Conservation (phyloP, 2,888 invertebrate genomes). For the Hemicrepidius hirtus region DNA sequence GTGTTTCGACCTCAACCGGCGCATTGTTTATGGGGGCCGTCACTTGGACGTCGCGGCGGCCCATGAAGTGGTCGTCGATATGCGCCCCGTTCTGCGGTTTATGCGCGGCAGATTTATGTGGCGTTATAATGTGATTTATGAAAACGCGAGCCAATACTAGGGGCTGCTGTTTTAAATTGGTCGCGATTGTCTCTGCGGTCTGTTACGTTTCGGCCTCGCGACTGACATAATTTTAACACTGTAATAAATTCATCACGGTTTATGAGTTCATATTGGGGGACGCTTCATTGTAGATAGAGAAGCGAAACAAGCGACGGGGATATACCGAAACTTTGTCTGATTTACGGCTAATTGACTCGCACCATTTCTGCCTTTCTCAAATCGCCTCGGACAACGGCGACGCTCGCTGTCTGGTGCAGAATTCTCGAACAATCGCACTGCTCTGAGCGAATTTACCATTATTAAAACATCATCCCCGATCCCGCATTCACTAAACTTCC, state of each 20-base stretch:
- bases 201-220: conserved; percentile 55
- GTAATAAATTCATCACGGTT: conserved; percentile 61
- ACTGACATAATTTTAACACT: conserved; percentile 59
- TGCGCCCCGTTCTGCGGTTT: conserved; percentile 66
- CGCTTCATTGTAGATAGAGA: conserved; percentile 55
- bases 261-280: conserved; percentile 59
- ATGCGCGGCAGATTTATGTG: conserved; percentile 69
- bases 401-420: conserved; percentile 46
- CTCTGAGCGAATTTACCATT: conserved; percentile 61
- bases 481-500: conserved; percentile 54
- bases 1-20: conserved; percentile 64
- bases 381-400: conserved; percentile 55
- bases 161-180: conserved; percentile 55
- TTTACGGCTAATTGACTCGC: conserved; percentile 61
- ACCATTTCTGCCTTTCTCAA: conserved; percentile 51
- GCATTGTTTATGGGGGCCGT: conserved; percentile 66
- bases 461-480: conserved; percentile 60
- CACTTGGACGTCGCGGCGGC: conserved; percentile 65
- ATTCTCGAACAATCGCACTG: conserved; percentile 57
- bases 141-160: conserved; percentile 63
- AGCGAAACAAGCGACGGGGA: conserved; percentile 44
- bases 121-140: conserved; percentile 69
- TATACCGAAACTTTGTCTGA: conserved; percentile 60
- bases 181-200: conserved; percentile 56
- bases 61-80: conserved; percentile 66